phyloP scores from a whole-genome alignment of 1,140 invertebrate species.

The Halictus rubicundus region DNA sequence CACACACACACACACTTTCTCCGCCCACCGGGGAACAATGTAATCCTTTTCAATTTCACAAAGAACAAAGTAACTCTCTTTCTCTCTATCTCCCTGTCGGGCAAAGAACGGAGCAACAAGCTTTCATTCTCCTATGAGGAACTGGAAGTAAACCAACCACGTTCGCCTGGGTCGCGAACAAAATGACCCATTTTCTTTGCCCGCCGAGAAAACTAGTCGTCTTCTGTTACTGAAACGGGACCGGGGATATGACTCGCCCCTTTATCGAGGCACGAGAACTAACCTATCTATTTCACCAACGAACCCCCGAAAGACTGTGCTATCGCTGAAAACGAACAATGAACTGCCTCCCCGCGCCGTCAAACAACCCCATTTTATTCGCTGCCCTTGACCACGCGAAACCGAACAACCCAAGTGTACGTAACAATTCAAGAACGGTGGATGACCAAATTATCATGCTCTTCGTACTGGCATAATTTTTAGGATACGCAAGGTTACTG shows the following conservation, averaged over 20 bases:
- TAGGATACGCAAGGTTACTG: too few relatives aligned
- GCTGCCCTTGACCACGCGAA: too few relatives aligned
- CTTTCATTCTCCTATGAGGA: constrained; percentile 18
- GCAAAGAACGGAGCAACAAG: constrained; percentile 23
- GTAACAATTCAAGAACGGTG: too few relatives aligned
- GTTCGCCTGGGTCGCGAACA: too few relatives aligned
- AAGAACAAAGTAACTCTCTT: constrained; percentile 21
- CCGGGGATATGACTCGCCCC: background rate
- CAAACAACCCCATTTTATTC: too few relatives aligned
- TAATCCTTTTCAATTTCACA: constrained; percentile 25
- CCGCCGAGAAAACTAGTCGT: background rate
- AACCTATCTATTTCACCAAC: background rate
- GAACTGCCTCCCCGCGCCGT: background rate
- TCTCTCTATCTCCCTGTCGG: background rate
- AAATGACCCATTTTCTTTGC: constrained; percentile 24
- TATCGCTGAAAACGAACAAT: background rate
- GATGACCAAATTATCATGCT: too few relatives aligned
- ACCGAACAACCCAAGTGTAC: too few relatives aligned
- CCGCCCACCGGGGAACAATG: constrained; percentile 1
- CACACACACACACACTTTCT: too few relatives aligned
- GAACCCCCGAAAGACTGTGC: background rate
- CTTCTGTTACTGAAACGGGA: background rate
- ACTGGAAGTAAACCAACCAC: too few relatives aligned
- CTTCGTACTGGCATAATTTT: too few relatives aligned
- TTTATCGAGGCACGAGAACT: background rate